Percentiles rank a stretch among this genome's conserved stretches.
phyloP scores from a whole-genome alignment of 2,888 invertebrate species.

The Pammene aurita region DNA sequence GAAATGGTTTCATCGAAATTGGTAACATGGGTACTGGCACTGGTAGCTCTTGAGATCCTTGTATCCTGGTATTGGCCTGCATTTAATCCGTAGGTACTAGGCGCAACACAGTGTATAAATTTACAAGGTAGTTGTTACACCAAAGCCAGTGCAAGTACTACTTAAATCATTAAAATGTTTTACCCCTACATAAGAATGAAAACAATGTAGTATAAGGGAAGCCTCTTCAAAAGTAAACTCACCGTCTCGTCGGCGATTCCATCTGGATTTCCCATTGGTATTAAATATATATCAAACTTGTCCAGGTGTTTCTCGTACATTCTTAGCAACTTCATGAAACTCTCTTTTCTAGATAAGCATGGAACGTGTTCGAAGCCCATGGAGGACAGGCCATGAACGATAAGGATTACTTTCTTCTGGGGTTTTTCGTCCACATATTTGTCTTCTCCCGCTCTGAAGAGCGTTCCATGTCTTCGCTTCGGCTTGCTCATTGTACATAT shows the following conservation, averaged over 20 bases:
- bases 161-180: too few species aligned
- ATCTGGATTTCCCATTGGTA: slow-evolving; percentile 75
- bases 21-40: too few species aligned
- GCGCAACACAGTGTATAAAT: too few species aligned
- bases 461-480: slow-evolving; percentile 40
- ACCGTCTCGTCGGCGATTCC: slow-evolving; percentile 50
- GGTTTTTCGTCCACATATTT: slow-evolving; percentile 62
- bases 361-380: slow-evolving; percentile 55
- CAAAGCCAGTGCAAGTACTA: too few species aligned
- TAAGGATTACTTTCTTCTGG: slow-evolving; percentile 70
- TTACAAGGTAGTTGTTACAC: too few species aligned
- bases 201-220: too few species aligned
- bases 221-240: neutral
- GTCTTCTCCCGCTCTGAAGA: slow-evolving; percentile 52
- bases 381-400: slow-evolving; percentile 67
- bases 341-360: slow-evolving; percentile 45
- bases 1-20: too few species aligned
- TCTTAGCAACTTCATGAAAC: slow-evolving; percentile 53
- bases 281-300: slow-evolving; percentile 70
- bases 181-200: too few species aligned
- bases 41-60: too few species aligned
- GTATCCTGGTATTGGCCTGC: too few species aligned
- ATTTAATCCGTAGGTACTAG: too few species aligned
- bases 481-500: slow-evolving; percentile 55
- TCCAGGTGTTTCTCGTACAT: slow-evolving; percentile 65